Percentiles rank a stretch among this genome's conserved stretches.
phyloP scores from a whole-genome alignment of 2,888 invertebrate species.

The Trisateles emortualis region DNA sequence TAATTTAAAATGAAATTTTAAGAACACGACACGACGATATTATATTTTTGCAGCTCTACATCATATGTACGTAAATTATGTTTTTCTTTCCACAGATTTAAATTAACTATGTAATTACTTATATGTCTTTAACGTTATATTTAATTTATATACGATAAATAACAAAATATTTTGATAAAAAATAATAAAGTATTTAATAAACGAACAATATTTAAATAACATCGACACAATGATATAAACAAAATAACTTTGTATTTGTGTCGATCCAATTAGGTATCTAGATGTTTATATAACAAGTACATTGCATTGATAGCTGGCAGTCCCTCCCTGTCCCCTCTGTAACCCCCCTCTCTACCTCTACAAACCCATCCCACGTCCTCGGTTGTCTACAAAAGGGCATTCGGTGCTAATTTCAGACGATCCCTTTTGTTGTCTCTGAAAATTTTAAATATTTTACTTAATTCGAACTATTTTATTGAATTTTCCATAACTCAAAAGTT shows the following conservation, averaged over 20 bases:
- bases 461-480: background rate
- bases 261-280: conserved; percentile 14
- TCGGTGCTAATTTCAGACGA: conserved; percentile 38
- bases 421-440: conserved; percentile 4
- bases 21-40: no score
- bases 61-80: no score
- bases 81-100: no score
- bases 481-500: no score
- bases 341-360: background rate
- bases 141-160: no score
- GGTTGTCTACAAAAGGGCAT: conserved; percentile 31
- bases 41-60: no score
- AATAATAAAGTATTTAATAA: background rate
- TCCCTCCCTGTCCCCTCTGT: conserved; percentile 1
- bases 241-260: conserved; percentile 28
- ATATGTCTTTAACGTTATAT: no score
- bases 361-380: conserved; percentile 8
- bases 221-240: conserved; percentile 23
- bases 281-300: conserved; percentile 19
- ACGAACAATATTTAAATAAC: background rate
- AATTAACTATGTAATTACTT: no score
- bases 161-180: background rate
- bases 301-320: conserved; percentile 32
- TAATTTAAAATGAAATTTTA: no score
- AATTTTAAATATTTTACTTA: background rate